These are phyloP conservation scores for Aleiodes sp. DNA, from an alignment of 1,140 invertebrate species.

Conservation along the genomic window DNA sequence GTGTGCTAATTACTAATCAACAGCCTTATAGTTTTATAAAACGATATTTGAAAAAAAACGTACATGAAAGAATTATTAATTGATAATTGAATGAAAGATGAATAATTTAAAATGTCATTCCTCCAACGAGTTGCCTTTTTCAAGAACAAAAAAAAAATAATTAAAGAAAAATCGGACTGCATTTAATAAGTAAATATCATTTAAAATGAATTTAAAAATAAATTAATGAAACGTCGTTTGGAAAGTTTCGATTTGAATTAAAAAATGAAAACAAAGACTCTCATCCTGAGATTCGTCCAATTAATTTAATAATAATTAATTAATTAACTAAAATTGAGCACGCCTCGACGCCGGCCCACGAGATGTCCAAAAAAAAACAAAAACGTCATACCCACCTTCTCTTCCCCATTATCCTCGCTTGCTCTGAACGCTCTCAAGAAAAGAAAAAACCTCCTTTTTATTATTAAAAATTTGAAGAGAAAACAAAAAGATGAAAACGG, in stretches of 20 bases:
- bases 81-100: too few species aligned
- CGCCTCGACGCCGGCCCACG: constrained; percentile 23
- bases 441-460: not conserved
- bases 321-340: constrained; percentile 21
- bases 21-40: constrained; percentile 64
- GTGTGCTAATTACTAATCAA: constrained; percentile 30
- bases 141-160: too few species aligned
- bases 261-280: constrained; percentile 2
- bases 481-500: not conserved
- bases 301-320: constrained; percentile 12
- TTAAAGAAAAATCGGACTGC: constrained; percentile 45
- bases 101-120: constrained; percentile 41
- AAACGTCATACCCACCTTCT: constrained; percentile 4
- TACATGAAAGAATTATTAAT: constrained; percentile 1
- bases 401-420: constrained; percentile 18
- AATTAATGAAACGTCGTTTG: not conserved
- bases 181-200: not conserved
- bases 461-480: not conserved
- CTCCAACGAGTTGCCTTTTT: constrained; percentile 65
- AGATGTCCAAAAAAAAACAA: not conserved
- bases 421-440: constrained; percentile 16
- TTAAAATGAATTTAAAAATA: constrained; percentile 22
- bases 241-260: constrained; percentile 14
- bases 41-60: constrained; percentile 35
- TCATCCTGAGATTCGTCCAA: constrained; percentile 12